Percentiles rank a stretch among this genome's conserved stretches.
phyloP scores from a whole-genome alignment of 2,888 invertebrate genomes.

The Parasteatoda lunata region DNA sequence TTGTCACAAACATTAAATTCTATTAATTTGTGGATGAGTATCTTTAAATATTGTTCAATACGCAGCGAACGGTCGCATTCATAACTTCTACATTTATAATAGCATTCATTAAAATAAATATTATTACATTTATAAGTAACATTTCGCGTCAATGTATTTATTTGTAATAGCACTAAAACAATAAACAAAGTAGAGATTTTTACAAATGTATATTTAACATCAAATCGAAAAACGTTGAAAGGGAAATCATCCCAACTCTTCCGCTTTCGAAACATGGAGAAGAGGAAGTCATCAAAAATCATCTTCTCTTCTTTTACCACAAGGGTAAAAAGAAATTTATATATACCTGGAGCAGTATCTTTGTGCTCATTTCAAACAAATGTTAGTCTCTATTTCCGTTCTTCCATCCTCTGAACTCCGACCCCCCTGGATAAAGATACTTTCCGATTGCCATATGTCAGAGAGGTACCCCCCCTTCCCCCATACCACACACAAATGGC shows the following conservation, averaged over 20 bases:
- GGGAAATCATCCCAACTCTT: too few species aligned
- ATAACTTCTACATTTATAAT: too few species aligned
- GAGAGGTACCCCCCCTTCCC: conserved; percentile 15
- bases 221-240: too few species aligned
- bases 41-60: too few species aligned
- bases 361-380: conserved; percentile 26
- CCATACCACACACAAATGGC: conserved; percentile 9
- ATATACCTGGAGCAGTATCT: too few species aligned
- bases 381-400: conserved; percentile 56
- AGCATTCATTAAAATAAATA: too few species aligned
- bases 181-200: background rate
- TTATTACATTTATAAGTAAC: too few species aligned
- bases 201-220: too few species aligned
- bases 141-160: too few species aligned
- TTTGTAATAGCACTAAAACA: background rate
- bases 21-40: too few species aligned
- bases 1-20: too few species aligned
- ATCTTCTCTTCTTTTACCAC: background rate
- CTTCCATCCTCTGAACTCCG: conserved; percentile 31
- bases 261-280: background rate
- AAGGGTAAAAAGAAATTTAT: background rate
- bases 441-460: conserved; percentile 60
- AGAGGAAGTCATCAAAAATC: conserved; percentile 26
- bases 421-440: conserved; percentile 49
- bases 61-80: too few species aligned